Conservation (phyloP, 2,113 vertebrate species). For the Naja naja region DNA sequence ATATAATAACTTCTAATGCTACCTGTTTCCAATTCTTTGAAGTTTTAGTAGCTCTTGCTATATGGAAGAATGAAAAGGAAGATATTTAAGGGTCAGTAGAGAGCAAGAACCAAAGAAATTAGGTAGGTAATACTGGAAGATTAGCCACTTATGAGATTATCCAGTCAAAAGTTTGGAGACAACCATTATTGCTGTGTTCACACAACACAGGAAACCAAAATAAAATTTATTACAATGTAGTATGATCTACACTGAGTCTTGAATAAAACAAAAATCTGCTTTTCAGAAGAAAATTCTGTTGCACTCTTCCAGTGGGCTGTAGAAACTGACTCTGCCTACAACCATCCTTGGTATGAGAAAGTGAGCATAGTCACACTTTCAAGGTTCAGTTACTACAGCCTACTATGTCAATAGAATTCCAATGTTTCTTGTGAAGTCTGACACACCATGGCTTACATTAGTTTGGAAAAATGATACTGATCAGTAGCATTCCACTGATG, state of each 20-base stretch:
- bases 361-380: neutral
- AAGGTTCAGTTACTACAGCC: neutral
- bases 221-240: neutral
- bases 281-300: neutral
- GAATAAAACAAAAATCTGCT: neutral
- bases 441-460: neutral
- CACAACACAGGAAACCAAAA: neutral
- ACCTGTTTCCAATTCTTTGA: too few relatives aligned
- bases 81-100: too few relatives aligned
- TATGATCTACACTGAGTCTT: neutral
- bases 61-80: too few relatives aligned
- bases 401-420: neutral
- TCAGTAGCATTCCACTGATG: neutral
- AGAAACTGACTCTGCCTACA: neutral
- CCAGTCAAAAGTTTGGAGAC: too few relatives aligned
- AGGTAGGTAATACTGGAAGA: too few relatives aligned
- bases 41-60: too few relatives aligned
- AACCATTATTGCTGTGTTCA: too few relatives aligned
- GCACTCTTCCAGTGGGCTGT: neutral
- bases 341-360: neutral
- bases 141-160: too few relatives aligned
- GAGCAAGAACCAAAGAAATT: too few relatives aligned
- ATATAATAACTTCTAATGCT: too few relatives aligned
- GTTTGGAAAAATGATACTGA: neutral
- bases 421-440: neutral